Conservation (phyloP, 2,113 vertebrate species). For the Gobius niger region DNA sequence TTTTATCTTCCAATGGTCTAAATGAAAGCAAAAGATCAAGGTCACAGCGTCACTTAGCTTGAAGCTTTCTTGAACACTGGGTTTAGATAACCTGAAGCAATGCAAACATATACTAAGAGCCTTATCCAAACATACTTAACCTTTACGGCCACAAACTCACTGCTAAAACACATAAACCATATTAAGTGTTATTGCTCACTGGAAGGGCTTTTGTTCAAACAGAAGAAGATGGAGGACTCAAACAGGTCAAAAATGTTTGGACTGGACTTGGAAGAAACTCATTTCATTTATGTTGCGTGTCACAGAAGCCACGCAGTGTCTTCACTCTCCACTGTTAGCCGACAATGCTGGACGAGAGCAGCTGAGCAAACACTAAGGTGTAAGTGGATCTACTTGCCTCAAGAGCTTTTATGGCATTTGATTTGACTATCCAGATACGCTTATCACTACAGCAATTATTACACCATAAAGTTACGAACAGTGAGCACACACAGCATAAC, state of each 20-base stretch:
- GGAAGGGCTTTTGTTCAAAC: too few relatives aligned
- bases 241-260: too few relatives aligned
- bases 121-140: slow-evolving; percentile 25
- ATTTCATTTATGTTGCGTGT: slow-evolving; percentile 1
- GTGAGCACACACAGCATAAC: slow-evolving; percentile 17
- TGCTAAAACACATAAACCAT: not conserved
- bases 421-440: slow-evolving; percentile 2
- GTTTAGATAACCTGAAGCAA: slow-evolving; percentile 1
- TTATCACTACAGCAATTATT: slow-evolving; percentile 18
- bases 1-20: not conserved
- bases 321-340: slow-evolving; percentile 9
- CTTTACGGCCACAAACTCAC: not conserved
- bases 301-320: slow-evolving; percentile 14
- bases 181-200: not conserved
- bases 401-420: slow-evolving; percentile 38
- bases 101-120: slow-evolving; percentile 16
- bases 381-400: slow-evolving; percentile 18
- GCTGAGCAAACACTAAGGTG: slow-evolving; percentile 34
- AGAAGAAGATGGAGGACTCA: too few relatives aligned
- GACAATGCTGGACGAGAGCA: slow-evolving; percentile 11
- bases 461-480: slow-evolving; percentile 24
- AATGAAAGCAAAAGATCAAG: not conserved
- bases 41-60: slow-evolving; percentile 1
- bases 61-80: not conserved
- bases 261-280: too few relatives aligned